These are phyloP conservation scores for Perdix hodgsoniae DNA, from an alignment of 2,797 vertebrate genomes.

Conservation along the genomic window DNA sequence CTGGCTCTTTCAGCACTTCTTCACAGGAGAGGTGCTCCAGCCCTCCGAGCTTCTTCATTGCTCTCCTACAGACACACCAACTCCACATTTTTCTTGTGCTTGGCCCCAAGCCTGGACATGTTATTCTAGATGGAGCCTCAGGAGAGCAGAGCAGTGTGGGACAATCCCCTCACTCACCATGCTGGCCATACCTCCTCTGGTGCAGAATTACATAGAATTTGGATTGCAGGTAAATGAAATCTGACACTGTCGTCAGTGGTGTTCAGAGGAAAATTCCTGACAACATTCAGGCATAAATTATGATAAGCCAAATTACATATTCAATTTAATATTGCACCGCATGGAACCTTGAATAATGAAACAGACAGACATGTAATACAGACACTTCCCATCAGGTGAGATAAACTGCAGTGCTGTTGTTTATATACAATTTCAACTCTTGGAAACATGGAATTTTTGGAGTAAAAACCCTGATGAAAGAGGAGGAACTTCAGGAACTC, in stretches of 20 bases:
- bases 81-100: no score
- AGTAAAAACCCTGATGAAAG: not conserved
- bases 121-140: no score
- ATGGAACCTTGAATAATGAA: not conserved
- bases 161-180: no score
- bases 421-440: not conserved
- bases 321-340: not conserved
- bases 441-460: not conserved
- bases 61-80: no score
- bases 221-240: not conserved
- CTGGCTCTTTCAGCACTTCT: no score
- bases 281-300: not conserved
- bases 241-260: fast-evolving
- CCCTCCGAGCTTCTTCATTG: no score
- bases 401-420: fast-evolving
- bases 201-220: no score
- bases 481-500: not conserved
- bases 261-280: fast-evolving
- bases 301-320: not conserved
- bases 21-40: no score
- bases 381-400: not conserved
- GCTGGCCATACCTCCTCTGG: no score
- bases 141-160: no score
- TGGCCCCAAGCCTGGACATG: no score
- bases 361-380: fast-evolving